phyloP scores from a whole-genome alignment of 2,113 vertebrate genomes.

The Sphyrna mokarran region DNA sequence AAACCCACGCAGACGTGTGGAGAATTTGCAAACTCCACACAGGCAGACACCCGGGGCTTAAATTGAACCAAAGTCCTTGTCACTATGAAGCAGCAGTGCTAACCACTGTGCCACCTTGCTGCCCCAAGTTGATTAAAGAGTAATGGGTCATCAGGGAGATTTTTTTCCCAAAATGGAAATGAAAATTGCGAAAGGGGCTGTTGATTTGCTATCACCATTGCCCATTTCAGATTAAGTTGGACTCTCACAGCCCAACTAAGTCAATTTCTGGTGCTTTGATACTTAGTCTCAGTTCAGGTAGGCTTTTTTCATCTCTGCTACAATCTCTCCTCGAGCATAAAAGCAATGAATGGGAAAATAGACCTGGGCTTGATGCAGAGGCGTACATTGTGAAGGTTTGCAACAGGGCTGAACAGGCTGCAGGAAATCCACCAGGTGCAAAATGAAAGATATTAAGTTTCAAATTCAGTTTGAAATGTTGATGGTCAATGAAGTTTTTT shows the following conservation, averaged over 20 bases:
- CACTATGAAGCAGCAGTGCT: too few relatives aligned
- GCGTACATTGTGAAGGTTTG: not conserved
- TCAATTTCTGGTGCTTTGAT: not conserved
- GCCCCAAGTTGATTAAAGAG: too few relatives aligned
- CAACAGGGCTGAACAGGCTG: not conserved
- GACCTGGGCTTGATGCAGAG: not conserved
- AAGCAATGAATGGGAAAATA: not conserved
- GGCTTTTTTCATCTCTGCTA: not conserved
- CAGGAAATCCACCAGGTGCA: not conserved
- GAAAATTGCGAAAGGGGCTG: not conserved
- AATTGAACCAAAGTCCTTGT: too few relatives aligned
- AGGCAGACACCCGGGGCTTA: too few relatives aligned
- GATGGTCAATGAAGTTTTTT: too few relatives aligned
- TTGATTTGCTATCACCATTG: not conserved
- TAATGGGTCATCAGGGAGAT: too few relatives aligned
- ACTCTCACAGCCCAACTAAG: not conserved
- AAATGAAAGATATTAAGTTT: too few relatives aligned
- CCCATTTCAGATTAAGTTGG: not conserved
- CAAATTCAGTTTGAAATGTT: too few relatives aligned
- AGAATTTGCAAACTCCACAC: too few relatives aligned
- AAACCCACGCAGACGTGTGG: too few relatives aligned
- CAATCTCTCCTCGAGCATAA: not conserved
- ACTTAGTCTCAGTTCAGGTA: not conserved
- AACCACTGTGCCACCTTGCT: too few relatives aligned
- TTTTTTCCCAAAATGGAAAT: too few relatives aligned